Percentiles rank a stretch among this genome's conserved stretches.
Conservation (phyloP, 1,140 invertebrate genomes). For the Alviniconcha marisindica region DNA sequence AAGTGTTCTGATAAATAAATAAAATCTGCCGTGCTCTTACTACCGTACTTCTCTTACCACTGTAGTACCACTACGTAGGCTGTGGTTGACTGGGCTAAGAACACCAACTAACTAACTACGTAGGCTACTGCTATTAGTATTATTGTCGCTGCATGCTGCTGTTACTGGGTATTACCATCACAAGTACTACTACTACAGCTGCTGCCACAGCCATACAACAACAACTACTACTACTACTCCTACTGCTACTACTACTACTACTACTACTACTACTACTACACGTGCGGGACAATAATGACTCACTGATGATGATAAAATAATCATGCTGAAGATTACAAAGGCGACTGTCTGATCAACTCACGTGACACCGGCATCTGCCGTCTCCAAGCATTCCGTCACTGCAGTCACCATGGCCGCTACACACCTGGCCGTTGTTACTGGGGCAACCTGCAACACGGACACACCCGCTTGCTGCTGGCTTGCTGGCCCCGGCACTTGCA, state of each 20-base stretch:
- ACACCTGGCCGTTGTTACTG: neutral
- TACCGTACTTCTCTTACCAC: too few relatives aligned
- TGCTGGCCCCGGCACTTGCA: too few relatives aligned
- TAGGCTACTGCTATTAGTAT: neutral
- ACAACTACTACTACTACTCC: neutral
- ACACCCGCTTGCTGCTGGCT: too few relatives aligned
- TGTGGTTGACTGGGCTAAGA: neutral
- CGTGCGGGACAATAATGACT: neutral
- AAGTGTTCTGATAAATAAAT: too few relatives aligned
- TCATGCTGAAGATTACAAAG: neutral
- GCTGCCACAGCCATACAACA: neutral
- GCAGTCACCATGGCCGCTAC: conserved; percentile 18
- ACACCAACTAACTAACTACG: too few relatives aligned
- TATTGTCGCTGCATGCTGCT: neutral
- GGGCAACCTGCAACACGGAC: neutral
- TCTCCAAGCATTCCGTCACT: neutral
- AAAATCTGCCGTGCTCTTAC: too few relatives aligned
- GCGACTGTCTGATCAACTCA: neutral
- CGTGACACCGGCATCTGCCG: conserved; percentile 6
- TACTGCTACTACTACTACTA: neutral
- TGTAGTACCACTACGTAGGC: too few relatives aligned
- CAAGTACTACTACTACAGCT: neutral
- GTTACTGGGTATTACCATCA: neutral
- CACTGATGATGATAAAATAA: neutral
- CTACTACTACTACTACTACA: neutral